Base-by-base conservation (phyloP, 1,140 invertebrate species). In the Meteorus sp. region DNA sequence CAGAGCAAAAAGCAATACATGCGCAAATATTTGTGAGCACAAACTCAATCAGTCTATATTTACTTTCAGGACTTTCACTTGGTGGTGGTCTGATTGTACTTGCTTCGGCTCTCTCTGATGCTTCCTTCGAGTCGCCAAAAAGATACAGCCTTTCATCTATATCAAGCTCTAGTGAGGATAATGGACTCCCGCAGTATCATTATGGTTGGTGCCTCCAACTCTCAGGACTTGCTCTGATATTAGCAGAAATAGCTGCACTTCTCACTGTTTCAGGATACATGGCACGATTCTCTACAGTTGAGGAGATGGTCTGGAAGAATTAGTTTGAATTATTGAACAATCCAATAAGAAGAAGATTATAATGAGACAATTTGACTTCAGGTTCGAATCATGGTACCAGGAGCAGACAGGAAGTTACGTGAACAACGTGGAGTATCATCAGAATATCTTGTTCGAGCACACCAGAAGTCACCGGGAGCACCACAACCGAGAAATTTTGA, bases 191-290 rank as follows among this genome's bases (percentile, higher is more conserved):
- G 62, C 81, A 84, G 59, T 87, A 86, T 73, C 80, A 82, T 19
- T 90, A 89, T 70, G 88, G 88, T 41, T 89, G 86, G 86, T 88
- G 86, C 56, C 88, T 89, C 69, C 84, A 88, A 64, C 81, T 86
- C 9, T 86, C 87, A 3, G 84, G 86, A 22, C 76, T 83, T 33
- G 85, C 86, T 35, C 81, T 89, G 59, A 84, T 89, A 58, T 77
- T 86, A 64, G 83, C 86, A 6, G 86, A 89, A 75, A 70, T 88
- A 47, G 84, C 86, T 0, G 88, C 85, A 1, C 78, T 86, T 15
- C 78, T 88, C 52, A 85, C 83, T 39, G 83, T 88, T 29, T 83
- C 84, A 0, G 85, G 85, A 29, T 86, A 86, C 71, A 80, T 87
- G 66, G 81, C 85, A 31, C 77, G 85, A 45, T 87, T 85, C 67